Percentiles rank a stretch among this genome's conserved stretches.
Conservation (phyloP, 2,888 invertebrate genomes). For the Gisinianus flammeolus region DNA sequence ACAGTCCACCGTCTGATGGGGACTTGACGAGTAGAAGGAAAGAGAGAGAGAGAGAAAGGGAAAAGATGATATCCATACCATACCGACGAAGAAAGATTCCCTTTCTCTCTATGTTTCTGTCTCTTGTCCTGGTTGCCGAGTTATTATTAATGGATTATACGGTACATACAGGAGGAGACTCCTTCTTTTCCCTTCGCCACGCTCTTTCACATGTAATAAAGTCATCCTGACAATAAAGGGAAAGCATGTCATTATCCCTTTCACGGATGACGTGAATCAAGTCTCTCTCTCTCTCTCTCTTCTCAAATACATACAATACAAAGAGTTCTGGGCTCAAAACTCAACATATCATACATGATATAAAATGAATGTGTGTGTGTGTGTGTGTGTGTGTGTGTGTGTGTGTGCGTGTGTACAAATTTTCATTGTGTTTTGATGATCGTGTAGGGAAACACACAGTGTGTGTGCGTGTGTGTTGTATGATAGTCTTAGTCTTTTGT, state of each 20-base stretch:
- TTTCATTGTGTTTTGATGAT: not conserved
- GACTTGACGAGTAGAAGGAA: not conserved
- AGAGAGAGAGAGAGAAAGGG: conserved; percentile 1
- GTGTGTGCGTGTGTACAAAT: not conserved
- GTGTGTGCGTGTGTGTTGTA: too few relatives aligned
- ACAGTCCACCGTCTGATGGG: not conserved
- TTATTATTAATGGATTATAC: conserved; percentile 42
- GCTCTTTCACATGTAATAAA: conserved; percentile 45
- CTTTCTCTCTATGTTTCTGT: not conserved
- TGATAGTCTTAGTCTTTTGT: too few relatives aligned
- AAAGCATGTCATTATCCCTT: conserved; percentile 49
- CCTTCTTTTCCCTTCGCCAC: not conserved
- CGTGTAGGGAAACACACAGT: not conserved
- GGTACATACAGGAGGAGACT: not conserved
- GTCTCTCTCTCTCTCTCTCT: conserved; percentile 3
- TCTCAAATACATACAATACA: not conserved
- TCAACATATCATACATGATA: not conserved
- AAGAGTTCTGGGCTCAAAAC: too few relatives aligned
- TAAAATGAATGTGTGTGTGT: not conserved
- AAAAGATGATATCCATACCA: too few relatives aligned
- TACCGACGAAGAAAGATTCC: not conserved
- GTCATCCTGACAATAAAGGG: conserved; percentile 45
- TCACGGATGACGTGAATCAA: conserved; percentile 46
- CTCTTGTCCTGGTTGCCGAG: not conserved
- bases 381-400: not conserved